Base-by-base conservation (phyloP, 1,140 invertebrate species). In the Micrasema minimum region DNA sequence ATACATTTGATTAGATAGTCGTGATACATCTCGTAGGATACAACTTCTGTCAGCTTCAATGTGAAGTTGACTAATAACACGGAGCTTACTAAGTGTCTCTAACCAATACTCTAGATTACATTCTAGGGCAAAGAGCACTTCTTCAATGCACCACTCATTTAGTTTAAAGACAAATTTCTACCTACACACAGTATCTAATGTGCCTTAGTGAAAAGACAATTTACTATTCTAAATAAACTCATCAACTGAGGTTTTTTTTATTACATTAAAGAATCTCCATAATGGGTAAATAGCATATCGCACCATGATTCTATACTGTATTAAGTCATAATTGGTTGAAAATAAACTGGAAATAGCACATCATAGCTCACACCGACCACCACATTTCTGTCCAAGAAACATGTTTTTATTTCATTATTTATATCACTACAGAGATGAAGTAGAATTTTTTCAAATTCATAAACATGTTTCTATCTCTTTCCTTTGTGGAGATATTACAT, bases 1-100 rank as follows among this genome's bases (percentile, higher is more conserved):
- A 75, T 75, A 75, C 72, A 75, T 72, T 62, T 67, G 67, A 75
- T 72, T 70, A 69, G 71, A 71, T 57, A 70, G 59, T 69, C 53
- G 53, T 66, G 46, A 69, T 66, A 67, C 41, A 65, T 51, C 65
- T 69, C 59, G 69, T 72, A 72, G 43, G 69, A 75, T 64, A 75
- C 62, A 69, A 48, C 31, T 31, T 62, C 45, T 35, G 35, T 55
- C 64, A 69, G 69, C 71, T 75, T 75, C 74, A 75, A 75, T 75
- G 74, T 75, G 74, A 75, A 45, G 65, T 65, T 65, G 59, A 71
- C 64, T 53, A 37, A 37, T 18, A 50, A 51, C 31, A 43, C 14
- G 37, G 50, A 66, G 51, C 51, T 31, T 12, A 66, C 2, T 4
- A 18, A 43, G 35, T 53, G n/a, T 65, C 64, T 43, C 65, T 41